These are phyloP conservation scores for Buphagus erythrorhynchus DNA, from an alignment of 2,797 vertebrate species.

Conservation along the genomic window DNA sequence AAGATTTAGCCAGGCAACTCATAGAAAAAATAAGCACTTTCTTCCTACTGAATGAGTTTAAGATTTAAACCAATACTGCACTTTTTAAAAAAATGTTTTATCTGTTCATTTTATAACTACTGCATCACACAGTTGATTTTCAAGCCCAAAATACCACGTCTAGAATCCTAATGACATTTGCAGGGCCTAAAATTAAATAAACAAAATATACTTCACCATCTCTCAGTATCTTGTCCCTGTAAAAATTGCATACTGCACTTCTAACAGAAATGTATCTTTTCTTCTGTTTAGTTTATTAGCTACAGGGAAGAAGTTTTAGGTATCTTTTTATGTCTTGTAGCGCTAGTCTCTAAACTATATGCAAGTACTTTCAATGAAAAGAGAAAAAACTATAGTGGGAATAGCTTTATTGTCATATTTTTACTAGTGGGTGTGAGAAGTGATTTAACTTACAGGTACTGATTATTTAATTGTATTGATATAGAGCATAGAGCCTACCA, in stretches of 20 bases:
- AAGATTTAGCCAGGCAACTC: background rate
- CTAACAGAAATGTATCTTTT: constrained; percentile 46
- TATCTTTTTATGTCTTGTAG: constrained; percentile 68
- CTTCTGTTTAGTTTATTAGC: constrained; percentile 46
- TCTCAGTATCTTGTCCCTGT: background rate
- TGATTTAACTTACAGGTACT: constrained; percentile 82
- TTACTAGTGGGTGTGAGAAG: constrained; percentile 78
- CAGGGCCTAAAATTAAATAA: constrained; percentile 48
- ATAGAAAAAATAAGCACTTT: background rate
- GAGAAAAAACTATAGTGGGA: constrained; percentile 70
- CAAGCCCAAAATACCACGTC: constrained; percentile 1
- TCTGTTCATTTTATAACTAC: background rate
- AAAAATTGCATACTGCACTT: constrained; percentile 36
- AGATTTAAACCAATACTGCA: background rate
- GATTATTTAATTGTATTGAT: constrained; percentile 83
- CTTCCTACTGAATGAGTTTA: background rate
- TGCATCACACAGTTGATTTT: constrained; percentile 9
- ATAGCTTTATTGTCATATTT: constrained; percentile 81
- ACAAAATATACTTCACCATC: constrained; percentile 21
- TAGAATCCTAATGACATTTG: constrained; percentile 31
- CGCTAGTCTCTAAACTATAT: constrained; percentile 68
- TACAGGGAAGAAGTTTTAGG: constrained; percentile 68
- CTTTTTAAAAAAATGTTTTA: background rate
- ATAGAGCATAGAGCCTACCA: constrained; percentile 73
- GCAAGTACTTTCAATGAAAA: constrained; percentile 74